phyloP scores from a whole-genome alignment of 2,797 vertebrate species.

The Crocodylus rhombifer region DNA sequence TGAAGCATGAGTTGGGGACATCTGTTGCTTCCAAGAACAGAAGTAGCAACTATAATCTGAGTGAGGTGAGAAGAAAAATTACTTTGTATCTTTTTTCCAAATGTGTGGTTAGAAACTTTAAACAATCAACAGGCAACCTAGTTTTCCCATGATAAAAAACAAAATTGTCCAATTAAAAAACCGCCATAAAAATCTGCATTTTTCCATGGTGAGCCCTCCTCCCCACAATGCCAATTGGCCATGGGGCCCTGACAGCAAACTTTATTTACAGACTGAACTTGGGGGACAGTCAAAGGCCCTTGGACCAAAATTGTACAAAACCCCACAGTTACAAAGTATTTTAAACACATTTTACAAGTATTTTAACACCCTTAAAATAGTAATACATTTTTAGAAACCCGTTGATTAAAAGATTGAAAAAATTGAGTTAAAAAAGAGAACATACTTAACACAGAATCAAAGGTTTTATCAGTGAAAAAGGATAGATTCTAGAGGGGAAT shows the following conservation, averaged over 20 bases:
- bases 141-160: too few relatives aligned
- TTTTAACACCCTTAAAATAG: too few relatives aligned
- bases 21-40: background rate
- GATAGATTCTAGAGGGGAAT: too few relatives aligned
- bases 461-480: too few relatives aligned
- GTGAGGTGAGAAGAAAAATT: background rate
- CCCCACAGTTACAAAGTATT: too few relatives aligned
- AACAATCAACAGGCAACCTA: background rate
- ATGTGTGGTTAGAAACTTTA: background rate
- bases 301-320: background rate
- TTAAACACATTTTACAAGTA: too few relatives aligned
- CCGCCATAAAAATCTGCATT: too few relatives aligned
- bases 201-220: too few relatives aligned
- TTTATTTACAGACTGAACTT: background rate
- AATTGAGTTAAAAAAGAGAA: too few relatives aligned
- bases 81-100: background rate
- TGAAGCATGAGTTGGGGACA: rapidly evolving
- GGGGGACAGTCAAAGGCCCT: background rate
- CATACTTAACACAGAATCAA: too few relatives aligned
- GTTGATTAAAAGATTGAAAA: background rate
- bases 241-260: background rate
- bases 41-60: rapidly evolving
- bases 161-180: too few relatives aligned
- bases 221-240: too few relatives aligned
- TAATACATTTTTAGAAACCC: background rate